phyloP scores from a whole-genome alignment of 2,797 vertebrate species.

The Apogon hyalosoma region DNA sequence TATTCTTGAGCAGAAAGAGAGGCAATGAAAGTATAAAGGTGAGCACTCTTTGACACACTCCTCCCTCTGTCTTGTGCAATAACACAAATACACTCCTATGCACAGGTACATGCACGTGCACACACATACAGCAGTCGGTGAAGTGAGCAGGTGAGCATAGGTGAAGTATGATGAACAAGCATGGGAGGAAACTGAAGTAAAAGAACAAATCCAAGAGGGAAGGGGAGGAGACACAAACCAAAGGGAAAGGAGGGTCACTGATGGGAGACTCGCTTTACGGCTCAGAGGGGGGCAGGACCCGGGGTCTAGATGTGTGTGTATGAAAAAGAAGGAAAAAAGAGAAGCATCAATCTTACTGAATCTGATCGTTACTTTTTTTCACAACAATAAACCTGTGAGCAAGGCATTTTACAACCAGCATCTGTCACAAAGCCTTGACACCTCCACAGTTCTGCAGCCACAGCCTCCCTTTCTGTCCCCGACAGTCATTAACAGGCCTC shows the following conservation, averaged over 20 bases:
- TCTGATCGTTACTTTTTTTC: conserved; percentile 60
- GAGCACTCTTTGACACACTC: conserved; percentile 42
- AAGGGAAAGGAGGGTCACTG: conserved; percentile 49
- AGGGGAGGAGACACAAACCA: conserved; percentile 20
- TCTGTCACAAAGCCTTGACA: conserved; percentile 71
- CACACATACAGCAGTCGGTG: conserved; percentile 35
- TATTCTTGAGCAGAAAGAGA: conserved; percentile 53
- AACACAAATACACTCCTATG: conserved; percentile 33
- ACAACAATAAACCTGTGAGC: conserved; percentile 74
- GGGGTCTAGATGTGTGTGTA: conserved; percentile 4
- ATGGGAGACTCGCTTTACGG: conserved; percentile 39
- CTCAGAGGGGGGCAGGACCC: conserved; percentile 34
- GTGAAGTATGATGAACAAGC: conserved; percentile 57
- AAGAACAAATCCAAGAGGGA: conserved; percentile 38
- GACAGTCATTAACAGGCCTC: conserved; percentile 67
- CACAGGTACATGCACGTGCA: not conserved
- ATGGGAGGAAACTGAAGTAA: conserved; percentile 32
- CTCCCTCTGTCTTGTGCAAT: conserved; percentile 1
- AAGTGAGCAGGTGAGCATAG: conserved; percentile 45
- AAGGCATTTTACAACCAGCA: conserved; percentile 75
- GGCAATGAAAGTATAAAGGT: conserved; percentile 49
- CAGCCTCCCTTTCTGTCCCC: conserved; percentile 52
- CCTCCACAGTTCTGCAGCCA: conserved; percentile 43
- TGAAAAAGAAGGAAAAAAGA: conserved; percentile 33
- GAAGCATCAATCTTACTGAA: conserved; percentile 64